These are phyloP conservation scores for Medauroidea extradentata DNA, from an alignment of 1,140 invertebrate species.

Conservation along the genomic window DNA sequence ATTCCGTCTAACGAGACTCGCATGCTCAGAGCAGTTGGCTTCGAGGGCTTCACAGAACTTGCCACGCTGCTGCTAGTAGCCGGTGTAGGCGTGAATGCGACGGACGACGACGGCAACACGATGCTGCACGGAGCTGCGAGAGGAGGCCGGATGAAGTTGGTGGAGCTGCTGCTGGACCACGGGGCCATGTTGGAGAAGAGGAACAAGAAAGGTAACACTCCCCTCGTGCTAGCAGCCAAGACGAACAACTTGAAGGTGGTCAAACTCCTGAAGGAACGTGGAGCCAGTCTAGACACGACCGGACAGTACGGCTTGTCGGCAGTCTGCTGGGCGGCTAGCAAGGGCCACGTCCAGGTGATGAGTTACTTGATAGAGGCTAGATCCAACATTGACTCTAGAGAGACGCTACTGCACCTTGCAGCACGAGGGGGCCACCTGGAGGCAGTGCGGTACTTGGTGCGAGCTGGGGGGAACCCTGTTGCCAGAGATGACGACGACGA, in stretches of 20 bases:
- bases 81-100: constrained; percentile 16
- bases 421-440: constrained; percentile 62
- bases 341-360: neutral
- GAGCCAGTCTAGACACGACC: constrained; percentile 61
- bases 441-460: constrained; percentile 60
- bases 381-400: constrained; percentile 15
- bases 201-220: constrained; percentile 69
- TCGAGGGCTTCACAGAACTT: constrained; percentile 23
- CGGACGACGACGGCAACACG: constrained; percentile 59
- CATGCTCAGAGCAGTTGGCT: too few relatives aligned
- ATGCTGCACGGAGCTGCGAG: constrained; percentile 69
- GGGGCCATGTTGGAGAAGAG: constrained; percentile 61
- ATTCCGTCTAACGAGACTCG: too few relatives aligned
- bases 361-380: neutral
- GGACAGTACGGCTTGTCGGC: constrained; percentile 69
- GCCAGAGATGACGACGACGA: constrained; percentile 68
- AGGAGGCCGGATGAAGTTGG: constrained; percentile 67
- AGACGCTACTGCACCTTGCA: constrained; percentile 64
- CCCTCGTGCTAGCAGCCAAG: constrained; percentile 65
- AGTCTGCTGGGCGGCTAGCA: constrained; percentile 20
- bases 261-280: constrained; percentile 60
- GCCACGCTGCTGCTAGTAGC: constrained; percentile 40
- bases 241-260: constrained; percentile 62
- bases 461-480: constrained; percentile 62
- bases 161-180: constrained; percentile 63